A percentile compares a stretch with the other conserved stretches of the same genome.
These are phyloP conservation scores for Daktulosphaira vitifoliae DNA, from an alignment of 1,140 invertebrate species.

Conservation along the genomic window DNA sequence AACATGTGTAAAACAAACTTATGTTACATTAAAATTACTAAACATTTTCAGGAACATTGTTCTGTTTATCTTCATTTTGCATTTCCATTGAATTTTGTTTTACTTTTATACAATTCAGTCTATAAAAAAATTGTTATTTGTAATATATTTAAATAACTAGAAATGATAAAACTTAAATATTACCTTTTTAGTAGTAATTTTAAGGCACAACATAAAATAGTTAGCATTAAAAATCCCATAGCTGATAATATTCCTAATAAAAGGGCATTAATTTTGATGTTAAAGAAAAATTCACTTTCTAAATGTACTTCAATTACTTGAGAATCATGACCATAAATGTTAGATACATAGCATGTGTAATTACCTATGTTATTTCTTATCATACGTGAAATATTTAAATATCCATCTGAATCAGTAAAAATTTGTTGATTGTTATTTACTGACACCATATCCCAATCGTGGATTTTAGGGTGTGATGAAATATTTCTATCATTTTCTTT, in stretches of 20 bases:
- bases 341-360: constrained; percentile 78
- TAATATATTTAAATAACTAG: constrained; percentile 28
- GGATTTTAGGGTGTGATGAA: constrained; percentile 54
- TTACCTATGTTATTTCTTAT: constrained; percentile 70
- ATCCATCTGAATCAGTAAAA: constrained; percentile 51
- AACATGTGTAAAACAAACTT: too few species aligned
- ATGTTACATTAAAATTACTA: too few species aligned
- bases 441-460: constrained; percentile 47
- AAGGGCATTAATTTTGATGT: constrained; percentile 74
- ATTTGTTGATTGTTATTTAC: constrained; percentile 24
- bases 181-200: constrained; percentile 61
- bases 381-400: constrained; percentile 55
- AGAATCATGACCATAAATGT: constrained; percentile 67
- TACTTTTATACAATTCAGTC: constrained; percentile 25
- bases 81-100: not conserved
- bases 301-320: constrained; percentile 63
- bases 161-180: constrained; percentile 40
- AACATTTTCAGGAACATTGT: constrained; percentile 3
- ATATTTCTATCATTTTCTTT: constrained; percentile 57
- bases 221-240: constrained; percentile 65
- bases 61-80: not conserved
- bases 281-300: constrained; percentile 63
- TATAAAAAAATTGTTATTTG: not conserved
- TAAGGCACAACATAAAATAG: constrained; percentile 65
- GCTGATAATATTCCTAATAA: constrained; percentile 70